Conservation (phyloP, 1,140 invertebrate species). For the Neuroterus valhalla region DNA sequence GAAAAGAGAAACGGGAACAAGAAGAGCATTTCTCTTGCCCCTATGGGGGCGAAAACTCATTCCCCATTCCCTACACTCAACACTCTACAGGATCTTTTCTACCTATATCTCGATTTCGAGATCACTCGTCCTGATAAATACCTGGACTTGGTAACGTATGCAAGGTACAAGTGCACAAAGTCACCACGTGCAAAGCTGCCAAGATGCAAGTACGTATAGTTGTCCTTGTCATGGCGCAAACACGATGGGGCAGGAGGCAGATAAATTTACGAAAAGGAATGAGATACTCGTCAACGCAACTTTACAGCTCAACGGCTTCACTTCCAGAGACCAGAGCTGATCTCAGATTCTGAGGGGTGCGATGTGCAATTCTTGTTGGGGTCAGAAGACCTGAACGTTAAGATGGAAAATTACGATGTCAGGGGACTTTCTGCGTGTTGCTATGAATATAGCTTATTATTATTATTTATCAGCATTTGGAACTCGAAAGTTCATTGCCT, state of each 20-base stretch:
- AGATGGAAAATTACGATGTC: neutral
- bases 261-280: slow-evolving; percentile 10
- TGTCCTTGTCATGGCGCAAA: slow-evolving; percentile 15
- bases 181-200: too few species aligned
- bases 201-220: too few species aligned
- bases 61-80: too few species aligned
- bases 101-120: slow-evolving; percentile 16
- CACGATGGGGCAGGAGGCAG: neutral
- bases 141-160: neutral
- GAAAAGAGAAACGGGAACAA: slow-evolving; percentile 14
- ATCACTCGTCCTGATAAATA: slow-evolving; percentile 15
- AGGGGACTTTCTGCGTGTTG: too few species aligned
- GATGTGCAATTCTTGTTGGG: neutral
- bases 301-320: slow-evolving; percentile 8
- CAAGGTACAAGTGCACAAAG: too few species aligned
- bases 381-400: neutral
- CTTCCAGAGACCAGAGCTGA: too few species aligned
- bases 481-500: too few species aligned
- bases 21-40: slow-evolving; percentile 25
- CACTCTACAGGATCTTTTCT: slow-evolving; percentile 17
- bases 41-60: slow-evolving; percentile 2
- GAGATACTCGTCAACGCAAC: slow-evolving; percentile 6
- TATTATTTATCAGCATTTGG: too few species aligned
- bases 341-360: too few species aligned
- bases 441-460: too few species aligned